A percentile compares a stretch with the other conserved stretches of the same genome.
Conservation (phyloP, 2,113 vertebrate species). For the Notechis scutatus region DNA sequence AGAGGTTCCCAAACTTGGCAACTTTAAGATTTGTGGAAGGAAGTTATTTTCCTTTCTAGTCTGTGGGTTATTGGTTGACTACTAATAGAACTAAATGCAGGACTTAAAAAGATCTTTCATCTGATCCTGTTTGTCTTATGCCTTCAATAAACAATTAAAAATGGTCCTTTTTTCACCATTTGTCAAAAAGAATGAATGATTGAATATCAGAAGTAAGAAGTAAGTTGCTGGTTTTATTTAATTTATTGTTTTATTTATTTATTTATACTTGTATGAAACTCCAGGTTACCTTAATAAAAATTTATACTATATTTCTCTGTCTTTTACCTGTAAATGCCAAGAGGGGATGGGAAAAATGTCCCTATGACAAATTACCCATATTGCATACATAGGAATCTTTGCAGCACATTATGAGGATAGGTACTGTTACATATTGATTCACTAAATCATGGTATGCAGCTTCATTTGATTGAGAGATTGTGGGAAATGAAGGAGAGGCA, state of each 20-base stretch:
- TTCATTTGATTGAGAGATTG: not conserved
- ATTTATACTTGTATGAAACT: not conserved
- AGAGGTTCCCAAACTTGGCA: no score
- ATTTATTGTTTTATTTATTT: not conserved
- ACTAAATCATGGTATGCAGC: not conserved
- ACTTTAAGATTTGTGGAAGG: not conserved
- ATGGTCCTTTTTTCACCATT: not conserved
- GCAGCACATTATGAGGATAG: not conserved
- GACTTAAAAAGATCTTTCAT: not conserved
- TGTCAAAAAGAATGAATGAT: not conserved
- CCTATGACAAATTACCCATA: not conserved
- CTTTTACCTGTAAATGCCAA: not conserved
- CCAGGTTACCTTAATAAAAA: not conserved
- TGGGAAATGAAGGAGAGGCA: not conserved
- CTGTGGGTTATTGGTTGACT: not conserved
- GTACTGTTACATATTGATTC: not conserved
- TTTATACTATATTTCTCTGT: not conserved
- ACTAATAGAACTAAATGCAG: not conserved
- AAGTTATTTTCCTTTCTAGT: not conserved
- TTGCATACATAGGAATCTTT: not conserved
- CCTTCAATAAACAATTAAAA: not conserved
- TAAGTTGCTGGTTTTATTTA: not conserved
- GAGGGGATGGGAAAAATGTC: not conserved
- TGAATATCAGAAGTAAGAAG: not conserved
- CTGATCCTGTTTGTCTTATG: not conserved